Conservation (phyloP, 53 echinoderm and acorn worm genomes). For the Echinometra lucunter region DNA sequence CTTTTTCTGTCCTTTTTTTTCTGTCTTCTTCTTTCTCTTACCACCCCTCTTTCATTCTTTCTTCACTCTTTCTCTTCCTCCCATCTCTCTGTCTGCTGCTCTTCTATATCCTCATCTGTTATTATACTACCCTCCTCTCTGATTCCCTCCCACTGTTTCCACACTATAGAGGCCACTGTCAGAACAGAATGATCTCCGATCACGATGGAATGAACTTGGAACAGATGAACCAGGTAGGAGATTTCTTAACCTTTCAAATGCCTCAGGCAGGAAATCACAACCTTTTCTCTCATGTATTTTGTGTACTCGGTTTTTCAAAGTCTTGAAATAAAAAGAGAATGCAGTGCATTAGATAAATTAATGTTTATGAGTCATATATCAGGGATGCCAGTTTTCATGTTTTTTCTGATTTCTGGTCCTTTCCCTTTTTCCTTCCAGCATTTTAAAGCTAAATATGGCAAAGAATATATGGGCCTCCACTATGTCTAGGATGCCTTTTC, state of each 20-base stretch:
- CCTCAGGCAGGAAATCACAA: not conserved
- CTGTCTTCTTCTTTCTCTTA: not conserved
- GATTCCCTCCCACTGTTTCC: not conserved
- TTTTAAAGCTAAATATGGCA: too few species aligned
- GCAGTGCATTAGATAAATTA: not conserved
- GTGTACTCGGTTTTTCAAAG: not conserved
- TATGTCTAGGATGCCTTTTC: too few species aligned
- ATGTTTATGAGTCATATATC: too few species aligned
- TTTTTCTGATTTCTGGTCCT: too few species aligned
- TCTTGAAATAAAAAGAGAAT: not conserved
- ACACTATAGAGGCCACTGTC: constrained; percentile 85
- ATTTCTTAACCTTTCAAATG: not conserved
- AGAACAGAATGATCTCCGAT: constrained; percentile 92
- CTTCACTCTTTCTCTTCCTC: not conserved
- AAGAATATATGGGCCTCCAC: too few species aligned
- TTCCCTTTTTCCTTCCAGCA: too few species aligned
- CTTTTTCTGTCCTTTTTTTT: not conserved
- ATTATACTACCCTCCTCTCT: too few species aligned
- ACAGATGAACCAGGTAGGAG: constrained; percentile 93
- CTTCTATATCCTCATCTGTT: not conserved
- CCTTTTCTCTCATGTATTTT: not conserved
- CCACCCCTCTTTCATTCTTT: not conserved
- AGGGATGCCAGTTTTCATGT: too few species aligned
- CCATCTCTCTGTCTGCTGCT: not conserved
- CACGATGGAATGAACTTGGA: constrained; percentile 93